These are phyloP conservation scores for Erpetoichthys calabaricus DNA, from an alignment of 2,797 vertebrate species.

Conservation along the genomic window DNA sequence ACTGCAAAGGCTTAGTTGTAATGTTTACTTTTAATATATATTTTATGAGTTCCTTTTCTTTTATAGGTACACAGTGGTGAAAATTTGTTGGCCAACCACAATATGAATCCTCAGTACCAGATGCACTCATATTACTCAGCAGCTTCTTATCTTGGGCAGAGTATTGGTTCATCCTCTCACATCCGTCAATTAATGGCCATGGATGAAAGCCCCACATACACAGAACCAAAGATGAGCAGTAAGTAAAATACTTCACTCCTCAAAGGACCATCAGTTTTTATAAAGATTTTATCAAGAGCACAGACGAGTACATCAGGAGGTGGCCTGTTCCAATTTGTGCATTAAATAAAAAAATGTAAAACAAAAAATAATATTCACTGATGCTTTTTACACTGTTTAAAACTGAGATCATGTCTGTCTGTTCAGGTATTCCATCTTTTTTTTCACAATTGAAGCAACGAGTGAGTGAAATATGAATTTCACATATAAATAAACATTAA, in stretches of 20 bases:
- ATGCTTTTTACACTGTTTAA: conserved; percentile 1
- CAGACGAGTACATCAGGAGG: conserved; percentile 39
- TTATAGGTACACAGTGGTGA: conserved; percentile 62
- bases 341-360: conserved; percentile 34
- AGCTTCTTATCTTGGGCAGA: conserved; percentile 69
- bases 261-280: background rate
- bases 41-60: conserved; percentile 1
- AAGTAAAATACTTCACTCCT: conserved; percentile 33
- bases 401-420: too few species aligned
- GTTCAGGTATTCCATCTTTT: too few species aligned
- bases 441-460: too few species aligned
- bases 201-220: conserved; percentile 55
- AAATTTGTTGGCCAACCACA: conserved; percentile 46
- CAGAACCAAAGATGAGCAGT: conserved; percentile 62
- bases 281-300: conserved; percentile 38
- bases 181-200: conserved; percentile 59
- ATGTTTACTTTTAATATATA: too few species aligned
- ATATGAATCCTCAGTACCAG: conserved; percentile 67
- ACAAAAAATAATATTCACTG: conserved; percentile 34
- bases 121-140: conserved; percentile 83
- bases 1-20: too few species aligned
- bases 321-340: conserved; percentile 32
- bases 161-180: conserved; percentile 43
- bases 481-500: too few species aligned
- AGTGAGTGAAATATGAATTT: too few species aligned